Percentiles rank a stretch among this genome's conserved stretches.
phyloP scores from a whole-genome alignment of 2,888 invertebrate species.

The Adelphocoris suturalis region DNA sequence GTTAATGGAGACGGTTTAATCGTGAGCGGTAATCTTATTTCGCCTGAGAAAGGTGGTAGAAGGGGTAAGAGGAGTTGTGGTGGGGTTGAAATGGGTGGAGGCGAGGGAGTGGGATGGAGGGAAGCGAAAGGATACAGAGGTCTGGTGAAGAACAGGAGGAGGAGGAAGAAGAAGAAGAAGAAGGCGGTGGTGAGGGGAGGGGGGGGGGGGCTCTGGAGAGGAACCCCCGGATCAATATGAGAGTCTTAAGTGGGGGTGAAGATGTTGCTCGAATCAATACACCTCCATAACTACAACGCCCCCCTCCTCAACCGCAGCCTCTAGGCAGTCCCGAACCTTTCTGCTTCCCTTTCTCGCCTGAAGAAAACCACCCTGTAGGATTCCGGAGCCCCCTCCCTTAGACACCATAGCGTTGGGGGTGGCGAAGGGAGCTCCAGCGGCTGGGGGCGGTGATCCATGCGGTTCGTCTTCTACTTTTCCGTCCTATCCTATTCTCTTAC shows the following conservation, averaged over 20 bases:
- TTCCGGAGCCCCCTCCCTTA: background rate
- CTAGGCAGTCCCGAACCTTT: slow-evolving; percentile 33
- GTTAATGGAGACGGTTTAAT: slow-evolving; percentile 66
- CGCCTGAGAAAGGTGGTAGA: slow-evolving; percentile 26
- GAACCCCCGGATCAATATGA: slow-evolving; percentile 66
- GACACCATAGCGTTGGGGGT: background rate
- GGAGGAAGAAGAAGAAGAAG: background rate
- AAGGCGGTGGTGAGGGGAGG: background rate
- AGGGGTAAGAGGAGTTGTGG: slow-evolving; percentile 16
- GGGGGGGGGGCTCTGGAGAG: slow-evolving; percentile 20
- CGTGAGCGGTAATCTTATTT: slow-evolving; percentile 70
- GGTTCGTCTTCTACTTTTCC: background rate
- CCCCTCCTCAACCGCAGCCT: slow-evolving; percentile 6
- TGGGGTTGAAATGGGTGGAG: background rate
- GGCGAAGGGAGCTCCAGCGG: background rate
- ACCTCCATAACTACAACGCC: slow-evolving; percentile 68
- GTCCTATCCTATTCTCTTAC: background rate
- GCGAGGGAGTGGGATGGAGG: background rate
- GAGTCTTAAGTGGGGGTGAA: slow-evolving; percentile 66
- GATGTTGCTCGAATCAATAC: slow-evolving; percentile 70
- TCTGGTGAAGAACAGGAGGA: background rate
- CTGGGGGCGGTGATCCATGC: background rate
- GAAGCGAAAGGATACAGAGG: slow-evolving; percentile 38
- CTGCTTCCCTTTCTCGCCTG: slow-evolving; percentile 29
- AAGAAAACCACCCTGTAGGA: slow-evolving; percentile 37